Conservation (phyloP, 2,113 vertebrate genomes). For the Sigmodon hispidus region DNA sequence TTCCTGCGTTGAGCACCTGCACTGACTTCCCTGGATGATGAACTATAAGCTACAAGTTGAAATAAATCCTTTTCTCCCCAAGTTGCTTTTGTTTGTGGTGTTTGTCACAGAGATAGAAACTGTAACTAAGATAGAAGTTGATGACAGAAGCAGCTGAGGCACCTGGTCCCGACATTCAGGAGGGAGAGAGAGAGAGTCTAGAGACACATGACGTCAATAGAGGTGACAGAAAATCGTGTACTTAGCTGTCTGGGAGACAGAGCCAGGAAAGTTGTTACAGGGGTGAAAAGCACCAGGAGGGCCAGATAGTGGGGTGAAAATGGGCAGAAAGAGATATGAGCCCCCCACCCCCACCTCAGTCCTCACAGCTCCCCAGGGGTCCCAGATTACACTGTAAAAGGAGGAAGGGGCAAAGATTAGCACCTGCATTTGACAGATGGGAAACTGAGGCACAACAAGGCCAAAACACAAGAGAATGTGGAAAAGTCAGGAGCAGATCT, state of each 20-base stretch:
- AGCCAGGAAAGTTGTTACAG: neutral
- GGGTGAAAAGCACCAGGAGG: neutral
- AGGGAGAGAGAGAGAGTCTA: too few relatives aligned
- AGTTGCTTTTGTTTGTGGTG: neutral
- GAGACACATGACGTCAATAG: fast-evolving
- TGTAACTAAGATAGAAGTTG: too few relatives aligned
- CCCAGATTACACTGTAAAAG: fast-evolving
- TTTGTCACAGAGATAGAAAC: neutral
- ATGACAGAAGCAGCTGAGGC: neutral
- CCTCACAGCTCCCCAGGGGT: neutral
- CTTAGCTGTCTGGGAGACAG: neutral
- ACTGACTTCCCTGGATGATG: neutral
- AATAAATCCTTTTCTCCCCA: neutral
- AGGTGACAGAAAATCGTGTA: fast-evolving
- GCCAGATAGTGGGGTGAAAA: fast-evolving
- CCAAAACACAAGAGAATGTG: fast-evolving
- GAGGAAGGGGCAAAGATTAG: neutral
- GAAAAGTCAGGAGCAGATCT: neutral
- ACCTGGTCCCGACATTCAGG: neutral
- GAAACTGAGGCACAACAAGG: neutral
- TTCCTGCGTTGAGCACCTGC: neutral
- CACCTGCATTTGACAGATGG: neutral
- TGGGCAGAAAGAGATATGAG: fast-evolving
- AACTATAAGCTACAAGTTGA: neutral
- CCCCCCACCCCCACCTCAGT: neutral